These are phyloP conservation scores for Araneus ventricosus DNA, from an alignment of 1,140 invertebrate species.

Conservation along the genomic window DNA sequence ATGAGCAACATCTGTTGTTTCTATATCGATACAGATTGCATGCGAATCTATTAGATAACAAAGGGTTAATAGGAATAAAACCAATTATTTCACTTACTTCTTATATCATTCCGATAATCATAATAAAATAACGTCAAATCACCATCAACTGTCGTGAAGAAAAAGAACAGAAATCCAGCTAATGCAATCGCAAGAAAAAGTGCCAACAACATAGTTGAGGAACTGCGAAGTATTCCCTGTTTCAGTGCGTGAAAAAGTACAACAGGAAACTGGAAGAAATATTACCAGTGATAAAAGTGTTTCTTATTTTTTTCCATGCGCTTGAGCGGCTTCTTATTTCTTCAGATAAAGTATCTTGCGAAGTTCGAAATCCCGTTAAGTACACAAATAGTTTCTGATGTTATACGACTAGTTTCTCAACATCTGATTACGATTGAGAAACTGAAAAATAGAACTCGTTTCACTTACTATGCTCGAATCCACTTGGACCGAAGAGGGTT, in stretches of 20 bases:
- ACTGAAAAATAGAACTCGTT: too few species aligned
- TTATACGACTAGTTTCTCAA: background rate
- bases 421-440: background rate
- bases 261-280: background rate
- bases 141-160: background rate
- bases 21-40: too few species aligned
- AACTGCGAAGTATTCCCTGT: background rate
- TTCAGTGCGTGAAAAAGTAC: background rate
- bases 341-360: background rate
- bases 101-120: slow-evolving; percentile 17
- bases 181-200: background rate
- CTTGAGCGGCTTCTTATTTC: background rate
- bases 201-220: background rate
- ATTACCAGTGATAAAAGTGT: background rate
- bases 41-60: too few species aligned
- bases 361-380: background rate
- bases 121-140: slow-evolving; percentile 19
- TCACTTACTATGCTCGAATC: too few species aligned
- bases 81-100: background rate
- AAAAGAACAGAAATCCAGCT: background rate
- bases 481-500: too few species aligned
- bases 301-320: too few species aligned
- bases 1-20: too few species aligned
- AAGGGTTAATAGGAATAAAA: too few species aligned
- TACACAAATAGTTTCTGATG: background rate